Evolutionary conservation across 1,140 invertebrate genomes (phyloP).

Genomic region (Drosophila cardini): DNA sequence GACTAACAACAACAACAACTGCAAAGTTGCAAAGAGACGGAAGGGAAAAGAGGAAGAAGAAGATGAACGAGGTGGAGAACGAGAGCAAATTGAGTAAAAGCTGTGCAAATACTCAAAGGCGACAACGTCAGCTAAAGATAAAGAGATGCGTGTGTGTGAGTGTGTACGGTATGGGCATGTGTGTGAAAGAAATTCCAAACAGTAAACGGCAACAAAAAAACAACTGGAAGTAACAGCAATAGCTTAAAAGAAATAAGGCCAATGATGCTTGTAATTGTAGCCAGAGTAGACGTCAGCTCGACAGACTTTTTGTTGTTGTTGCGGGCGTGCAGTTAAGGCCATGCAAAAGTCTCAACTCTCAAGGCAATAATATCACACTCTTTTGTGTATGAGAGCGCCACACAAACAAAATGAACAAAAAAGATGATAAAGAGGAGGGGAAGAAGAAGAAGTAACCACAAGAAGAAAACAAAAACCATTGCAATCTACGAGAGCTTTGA

Average conservation of each 20-base stretch:
- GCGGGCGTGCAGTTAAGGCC: constrained; percentile 51
- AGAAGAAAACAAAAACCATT: constrained; percentile 48
- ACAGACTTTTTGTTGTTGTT: constrained; percentile 22
- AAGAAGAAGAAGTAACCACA: not conserved
- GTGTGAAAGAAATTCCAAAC: constrained; percentile 52
- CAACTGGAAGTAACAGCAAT: constrained; percentile 30
- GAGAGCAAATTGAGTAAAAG: constrained; percentile 59
- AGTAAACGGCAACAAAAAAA: constrained; percentile 41
- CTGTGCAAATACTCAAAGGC: constrained; percentile 69
- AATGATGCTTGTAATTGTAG: constrained; percentile 82
- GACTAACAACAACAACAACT: not conserved
- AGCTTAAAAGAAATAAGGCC: constrained; percentile 69
- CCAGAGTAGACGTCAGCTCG: constrained; percentile 52
- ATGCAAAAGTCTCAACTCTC: constrained; percentile 54
- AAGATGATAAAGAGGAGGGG: not conserved
- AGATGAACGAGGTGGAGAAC: constrained; percentile 7
- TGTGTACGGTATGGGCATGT: constrained; percentile 17
- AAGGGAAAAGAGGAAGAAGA: not conserved
- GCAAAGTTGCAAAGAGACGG: constrained; percentile 22
- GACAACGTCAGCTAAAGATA: constrained; percentile 62
- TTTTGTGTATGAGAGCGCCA: constrained; percentile 16
- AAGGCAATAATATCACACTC: constrained; percentile 62
- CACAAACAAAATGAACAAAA: constrained; percentile 25
- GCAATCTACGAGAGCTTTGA: constrained; percentile 42
- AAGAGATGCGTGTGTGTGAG: constrained; percentile 3